These are phyloP conservation scores for Aricia agestis DNA, from an alignment of 1,140 invertebrate genomes.

Conservation along the genomic window DNA sequence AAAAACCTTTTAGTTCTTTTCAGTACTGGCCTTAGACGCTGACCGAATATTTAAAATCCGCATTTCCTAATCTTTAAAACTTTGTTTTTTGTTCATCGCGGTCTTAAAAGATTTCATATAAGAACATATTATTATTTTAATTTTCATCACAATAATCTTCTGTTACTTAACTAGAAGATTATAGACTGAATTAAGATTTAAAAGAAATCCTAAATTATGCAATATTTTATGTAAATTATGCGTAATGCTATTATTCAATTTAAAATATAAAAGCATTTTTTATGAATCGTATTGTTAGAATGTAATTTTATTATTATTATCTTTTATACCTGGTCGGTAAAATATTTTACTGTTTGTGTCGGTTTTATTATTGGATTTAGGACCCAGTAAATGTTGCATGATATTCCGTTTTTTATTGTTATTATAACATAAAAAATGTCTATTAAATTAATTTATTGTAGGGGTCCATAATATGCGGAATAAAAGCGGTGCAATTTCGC, in stretches of 20 bases:
- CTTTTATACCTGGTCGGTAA: constrained; percentile 2
- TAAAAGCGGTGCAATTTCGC: background rate
- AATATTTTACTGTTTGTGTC: constrained; percentile 1
- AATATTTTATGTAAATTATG: too few relatives aligned
- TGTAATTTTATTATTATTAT: constrained; percentile 2
- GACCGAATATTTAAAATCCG: too few relatives aligned
- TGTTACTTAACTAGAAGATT: too few relatives aligned
- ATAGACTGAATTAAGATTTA: background rate
- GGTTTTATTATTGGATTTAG: constrained; percentile 3
- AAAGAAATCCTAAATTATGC: background rate
- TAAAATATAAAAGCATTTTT: background rate
- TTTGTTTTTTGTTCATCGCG: too few relatives aligned
- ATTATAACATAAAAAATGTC: constrained; percentile 1
- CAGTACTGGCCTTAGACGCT: too few relatives aligned
- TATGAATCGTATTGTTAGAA: background rate
- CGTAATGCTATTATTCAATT: background rate
- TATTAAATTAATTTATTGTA: background rate
- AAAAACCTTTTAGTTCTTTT: too few relatives aligned
- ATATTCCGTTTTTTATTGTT: background rate
- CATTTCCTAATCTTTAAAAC: too few relatives aligned
- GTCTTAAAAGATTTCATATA: too few relatives aligned
- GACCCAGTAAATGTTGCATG: background rate
- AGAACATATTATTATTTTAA: too few relatives aligned
- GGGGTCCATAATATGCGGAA: too few relatives aligned
- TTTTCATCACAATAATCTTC: too few relatives aligned